Conservation (phyloP, 1,140 invertebrate species). For the Dolichoris vasculosae region DNA sequence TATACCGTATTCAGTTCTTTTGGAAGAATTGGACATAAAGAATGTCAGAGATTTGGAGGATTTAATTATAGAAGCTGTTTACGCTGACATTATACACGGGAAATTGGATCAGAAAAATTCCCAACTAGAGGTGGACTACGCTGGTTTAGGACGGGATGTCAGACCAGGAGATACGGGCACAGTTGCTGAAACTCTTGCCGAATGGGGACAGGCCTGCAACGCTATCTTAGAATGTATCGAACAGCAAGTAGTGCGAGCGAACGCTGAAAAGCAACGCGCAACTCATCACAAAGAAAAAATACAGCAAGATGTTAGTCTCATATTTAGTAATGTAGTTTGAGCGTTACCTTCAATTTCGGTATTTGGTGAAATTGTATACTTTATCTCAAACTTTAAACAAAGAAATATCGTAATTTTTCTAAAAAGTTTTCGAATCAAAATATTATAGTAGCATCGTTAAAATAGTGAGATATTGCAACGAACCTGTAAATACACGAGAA, state of each 20-base stretch:
- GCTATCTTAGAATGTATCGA: constrained; percentile 91
- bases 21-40: constrained; percentile 92
- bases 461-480: constrained; percentile 7
- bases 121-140: constrained; percentile 94
- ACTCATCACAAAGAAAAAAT: constrained; percentile 88
- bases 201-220: constrained; percentile 95
- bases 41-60: constrained; percentile 96
- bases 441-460: constrained; percentile 6
- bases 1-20: constrained; percentile 90
- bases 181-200: constrained; percentile 87
- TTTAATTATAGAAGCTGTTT: constrained; percentile 98
- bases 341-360: constrained; percentile 2
- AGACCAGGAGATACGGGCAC: constrained; percentile 84
- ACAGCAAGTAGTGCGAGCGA: constrained; percentile 90
- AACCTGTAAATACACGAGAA: background rate
- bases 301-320: constrained; percentile 85
- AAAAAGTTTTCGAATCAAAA: background rate
- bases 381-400: background rate
- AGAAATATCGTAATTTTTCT: background rate
- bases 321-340: constrained; percentile 39
- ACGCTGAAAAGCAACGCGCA: constrained; percentile 87
- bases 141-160: constrained; percentile 91
- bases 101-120: constrained; percentile 97
- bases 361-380: background rate
- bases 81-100: constrained; percentile 96